These are phyloP conservation scores for Propithecus deckenii DNA, from an alignment of 2,797 vertebrate species.

Conservation along the genomic window DNA sequence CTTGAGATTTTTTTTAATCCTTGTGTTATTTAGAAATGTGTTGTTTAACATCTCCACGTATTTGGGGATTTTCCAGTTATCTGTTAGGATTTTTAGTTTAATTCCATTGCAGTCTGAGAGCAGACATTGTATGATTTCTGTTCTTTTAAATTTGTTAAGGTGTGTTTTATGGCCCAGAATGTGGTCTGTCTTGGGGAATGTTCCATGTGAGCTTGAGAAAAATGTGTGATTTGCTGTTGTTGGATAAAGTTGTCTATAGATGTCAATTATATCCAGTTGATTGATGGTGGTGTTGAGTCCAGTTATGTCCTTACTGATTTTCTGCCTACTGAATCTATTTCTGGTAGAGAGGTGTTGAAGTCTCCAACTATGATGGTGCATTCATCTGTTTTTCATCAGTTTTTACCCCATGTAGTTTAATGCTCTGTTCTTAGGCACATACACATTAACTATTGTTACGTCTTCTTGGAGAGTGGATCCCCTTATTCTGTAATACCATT, in stretches of 20 bases:
- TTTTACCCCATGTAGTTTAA: neutral
- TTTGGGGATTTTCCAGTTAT: neutral
- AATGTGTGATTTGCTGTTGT: neutral
- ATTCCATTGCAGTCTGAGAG: neutral
- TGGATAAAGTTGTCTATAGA: neutral
- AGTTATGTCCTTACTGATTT: neutral
- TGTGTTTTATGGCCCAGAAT: neutral
- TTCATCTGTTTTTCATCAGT: neutral
- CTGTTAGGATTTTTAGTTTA: neutral
- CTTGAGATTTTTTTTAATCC: neutral
- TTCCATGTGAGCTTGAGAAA: neutral
- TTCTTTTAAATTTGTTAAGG: neutral
- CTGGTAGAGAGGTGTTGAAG: neutral
- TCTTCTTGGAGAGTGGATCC: neutral
- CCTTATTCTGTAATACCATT: neutral
- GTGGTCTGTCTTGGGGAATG: neutral
- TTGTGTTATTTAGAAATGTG: neutral
- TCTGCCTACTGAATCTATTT: neutral
- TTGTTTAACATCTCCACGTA: neutral
- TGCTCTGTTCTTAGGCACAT: neutral
- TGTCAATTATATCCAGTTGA: neutral
- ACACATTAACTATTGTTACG: neutral
- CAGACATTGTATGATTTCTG: neutral
- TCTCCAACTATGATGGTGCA: neutral
- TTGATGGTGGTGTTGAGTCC: neutral